Percentiles rank a stretch among this genome's conserved stretches.
These are phyloP conservation scores for Saccostrea echinata DNA, from an alignment of 1,140 invertebrate species.

Conservation along the genomic window DNA sequence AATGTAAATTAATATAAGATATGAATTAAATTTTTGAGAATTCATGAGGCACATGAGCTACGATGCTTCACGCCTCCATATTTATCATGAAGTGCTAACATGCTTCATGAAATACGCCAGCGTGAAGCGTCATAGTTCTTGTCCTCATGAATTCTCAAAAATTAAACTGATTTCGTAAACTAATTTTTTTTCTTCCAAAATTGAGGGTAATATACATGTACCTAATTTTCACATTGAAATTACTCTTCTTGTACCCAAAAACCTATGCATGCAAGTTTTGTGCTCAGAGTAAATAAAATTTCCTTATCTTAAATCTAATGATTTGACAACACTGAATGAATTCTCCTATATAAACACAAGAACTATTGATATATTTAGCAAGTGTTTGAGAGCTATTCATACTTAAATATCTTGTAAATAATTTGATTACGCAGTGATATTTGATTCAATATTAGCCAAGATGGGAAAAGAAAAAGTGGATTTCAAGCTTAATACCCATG, in stretches of 20 bases:
- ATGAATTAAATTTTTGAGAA: too few species aligned
- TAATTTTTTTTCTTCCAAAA: too few species aligned
- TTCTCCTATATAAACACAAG: constrained; percentile 18
- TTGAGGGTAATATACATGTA: too few species aligned
- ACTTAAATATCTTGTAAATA: not conserved
- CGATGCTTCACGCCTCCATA: too few species aligned
- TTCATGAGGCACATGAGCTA: too few species aligned
- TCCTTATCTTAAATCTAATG: not conserved
- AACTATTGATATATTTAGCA: not conserved
- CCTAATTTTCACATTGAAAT: too few species aligned
- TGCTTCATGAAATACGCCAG: too few species aligned
- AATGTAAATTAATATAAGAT: too few species aligned
- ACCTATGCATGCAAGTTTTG: not conserved
- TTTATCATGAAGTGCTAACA: too few species aligned
- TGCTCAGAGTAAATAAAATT: constrained; percentile 9
- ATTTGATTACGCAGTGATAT: not conserved
- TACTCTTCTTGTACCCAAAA: not conserved
- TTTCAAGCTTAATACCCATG: constrained; percentile 10
- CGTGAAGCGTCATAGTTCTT: too few species aligned
- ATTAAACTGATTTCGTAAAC: too few species aligned
- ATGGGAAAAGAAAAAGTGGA: not conserved
- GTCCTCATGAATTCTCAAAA: too few species aligned
- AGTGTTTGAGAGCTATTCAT: not conserved
- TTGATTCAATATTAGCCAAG: not conserved
- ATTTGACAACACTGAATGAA: constrained; percentile 19